A percentile compares a stretch with the other conserved stretches of the same genome.
These are phyloP conservation scores for Luperina testacea DNA, from an alignment of 2,888 invertebrate genomes.

Conservation along the genomic window DNA sequence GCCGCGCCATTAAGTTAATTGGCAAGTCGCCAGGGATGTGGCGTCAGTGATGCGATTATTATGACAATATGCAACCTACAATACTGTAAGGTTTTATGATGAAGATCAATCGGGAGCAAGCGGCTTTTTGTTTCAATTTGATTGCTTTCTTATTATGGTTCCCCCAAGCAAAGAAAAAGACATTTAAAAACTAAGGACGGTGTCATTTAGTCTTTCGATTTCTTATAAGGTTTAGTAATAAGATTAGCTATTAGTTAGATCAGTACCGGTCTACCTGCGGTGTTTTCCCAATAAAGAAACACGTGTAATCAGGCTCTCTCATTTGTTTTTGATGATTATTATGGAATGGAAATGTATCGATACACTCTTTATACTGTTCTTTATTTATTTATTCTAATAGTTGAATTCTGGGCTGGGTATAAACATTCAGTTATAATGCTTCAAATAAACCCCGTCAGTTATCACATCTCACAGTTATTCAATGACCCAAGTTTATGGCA, in stretches of 20 bases:
- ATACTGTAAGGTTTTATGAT: constrained; percentile 23
- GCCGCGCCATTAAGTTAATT: constrained; percentile 58
- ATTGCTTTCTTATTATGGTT: background rate
- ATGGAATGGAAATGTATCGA: background rate
- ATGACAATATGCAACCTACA: constrained; percentile 36
- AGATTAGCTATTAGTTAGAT: background rate
- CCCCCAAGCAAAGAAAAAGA: background rate
- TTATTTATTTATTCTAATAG: background rate
- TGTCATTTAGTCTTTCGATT: background rate
- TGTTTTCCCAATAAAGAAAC: background rate
- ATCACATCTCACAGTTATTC: constrained; percentile 27
- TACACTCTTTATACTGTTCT: too few species aligned
- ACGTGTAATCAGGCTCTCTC: background rate
- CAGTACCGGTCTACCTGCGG: background rate
- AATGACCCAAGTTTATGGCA: constrained; percentile 34
- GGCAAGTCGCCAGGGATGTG: constrained; percentile 38
- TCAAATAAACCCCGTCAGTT: constrained; percentile 4
- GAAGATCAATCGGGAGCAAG: constrained; percentile 4
- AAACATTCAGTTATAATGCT: background rate
- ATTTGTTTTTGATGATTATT: background rate
- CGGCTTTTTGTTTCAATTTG: background rate
- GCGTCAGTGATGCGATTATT: constrained; percentile 30
- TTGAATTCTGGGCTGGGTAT: background rate
- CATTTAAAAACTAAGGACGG: background rate
- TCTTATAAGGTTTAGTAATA: background rate